A percentile compares a stretch with the other conserved stretches of the same genome.
Evolutionary conservation across 2,113 vertebrate species (phyloP).

Genomic region (Peucedramus taeniatus): DNA sequence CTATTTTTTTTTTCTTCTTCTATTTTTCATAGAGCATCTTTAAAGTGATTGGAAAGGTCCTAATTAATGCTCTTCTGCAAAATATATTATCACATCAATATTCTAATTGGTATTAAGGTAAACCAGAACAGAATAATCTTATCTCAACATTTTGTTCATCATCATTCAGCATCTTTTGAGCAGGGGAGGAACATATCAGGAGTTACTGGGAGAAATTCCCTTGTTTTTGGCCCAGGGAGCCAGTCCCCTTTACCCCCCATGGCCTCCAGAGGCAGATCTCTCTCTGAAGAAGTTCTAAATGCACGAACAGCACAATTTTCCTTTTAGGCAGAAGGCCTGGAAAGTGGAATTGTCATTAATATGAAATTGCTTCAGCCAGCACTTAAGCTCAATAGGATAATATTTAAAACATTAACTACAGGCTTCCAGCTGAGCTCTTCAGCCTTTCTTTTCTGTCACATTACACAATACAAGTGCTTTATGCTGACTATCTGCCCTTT

Average conservation of each 20-base stretch:
- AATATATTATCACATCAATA: background rate
- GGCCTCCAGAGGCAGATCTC: background rate
- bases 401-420: constrained; percentile 47
- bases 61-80: background rate
- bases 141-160: background rate
- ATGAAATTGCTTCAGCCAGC: background rate
- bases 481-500: constrained; percentile 43
- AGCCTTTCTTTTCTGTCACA: constrained; percentile 21
- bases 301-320: background rate
- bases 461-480: constrained; percentile 25
- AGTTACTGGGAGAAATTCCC: background rate
- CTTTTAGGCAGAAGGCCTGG: background rate
- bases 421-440: constrained; percentile 5
- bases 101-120: background rate
- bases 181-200: background rate
- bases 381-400: background rate
- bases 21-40: background rate
- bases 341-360: background rate
- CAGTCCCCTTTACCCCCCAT: background rate
- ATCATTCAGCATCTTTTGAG: background rate
- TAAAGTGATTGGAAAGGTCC: background rate
- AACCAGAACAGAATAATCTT: background rate
- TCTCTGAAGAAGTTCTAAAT: background rate
- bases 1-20: background rate
- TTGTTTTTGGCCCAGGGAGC: background rate